Evolutionary conservation across 53 echinoderm and acorn worm species (phyloP), one percentile per base, ranked within the genome.

Genomic region (Apostichopus leukothele): DNA sequence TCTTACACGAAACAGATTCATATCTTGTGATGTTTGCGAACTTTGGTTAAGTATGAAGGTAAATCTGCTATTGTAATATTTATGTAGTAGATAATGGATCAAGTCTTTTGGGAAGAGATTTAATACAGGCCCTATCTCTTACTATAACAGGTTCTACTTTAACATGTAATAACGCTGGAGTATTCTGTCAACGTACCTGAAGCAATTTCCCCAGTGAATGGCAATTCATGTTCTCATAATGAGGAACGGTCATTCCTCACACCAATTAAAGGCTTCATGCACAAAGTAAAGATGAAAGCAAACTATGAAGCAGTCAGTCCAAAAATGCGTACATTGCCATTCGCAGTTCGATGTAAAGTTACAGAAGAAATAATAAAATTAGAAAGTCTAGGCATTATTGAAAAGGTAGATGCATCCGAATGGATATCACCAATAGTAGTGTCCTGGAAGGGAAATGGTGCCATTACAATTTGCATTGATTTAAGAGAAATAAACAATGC

Each of bases 401-500:
- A 74, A 23, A 74, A 74, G 13, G 25, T 25, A 25, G 25, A 25
- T 25, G 25, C 25, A 25, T 25, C 25, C 25, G 13, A 74, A 11
- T 74, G 74, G 74, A 74, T 74, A 74, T 74, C 74, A 9, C 74
- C 74, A 20, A 74, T 74, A 11, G 74, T 74, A 11, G 14, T 74
- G 14, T 74, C 74, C 9, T 74, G 74, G 76, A 25, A 76, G 6
- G 20, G 22, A 10, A 76, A 76, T 76, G 76, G 76, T 16, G 13
- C 5, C 23, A 76, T 76, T 4, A 76, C 25, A 50, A 9, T 51
- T 9, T 78, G 50, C 14, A 26, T 78, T 6, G 51, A 50, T 78
- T 78, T 78, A 78, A 11, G 51, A 10, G 78, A 78, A 50, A 52
- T 78, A 10, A 50, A 78, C 0, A 78, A 78, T 51, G 78, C 78